These are phyloP conservation scores for Leptosomus discolor DNA, from an alignment of 2,113 vertebrate genomes.

Conservation along the genomic window DNA sequence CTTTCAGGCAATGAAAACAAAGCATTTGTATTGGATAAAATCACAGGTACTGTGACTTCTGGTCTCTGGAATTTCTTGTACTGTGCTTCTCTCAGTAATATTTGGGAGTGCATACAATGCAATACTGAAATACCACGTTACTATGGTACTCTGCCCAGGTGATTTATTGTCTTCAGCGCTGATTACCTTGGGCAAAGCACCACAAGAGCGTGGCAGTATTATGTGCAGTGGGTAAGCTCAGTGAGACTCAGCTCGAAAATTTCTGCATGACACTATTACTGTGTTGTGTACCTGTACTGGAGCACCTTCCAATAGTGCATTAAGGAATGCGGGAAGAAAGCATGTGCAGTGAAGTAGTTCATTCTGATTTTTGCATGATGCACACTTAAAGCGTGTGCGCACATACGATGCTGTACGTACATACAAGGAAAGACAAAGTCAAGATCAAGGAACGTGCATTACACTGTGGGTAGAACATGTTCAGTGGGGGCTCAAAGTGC, in stretches of 20 bases:
- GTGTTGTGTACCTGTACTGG: neutral
- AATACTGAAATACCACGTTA: neutral
- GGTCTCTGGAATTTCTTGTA: neutral
- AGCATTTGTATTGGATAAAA: slow-evolving; percentile 79
- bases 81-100: neutral
- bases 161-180: neutral
- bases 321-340: neutral
- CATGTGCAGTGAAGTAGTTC: neutral
- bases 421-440: neutral
- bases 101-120: neutral
- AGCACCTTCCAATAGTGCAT: neutral
- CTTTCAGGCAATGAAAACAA: slow-evolving; percentile 80
- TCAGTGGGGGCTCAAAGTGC: neutral
- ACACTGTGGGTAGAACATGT: neutral
- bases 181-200: neutral
- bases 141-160: neutral
- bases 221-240: accelerated
- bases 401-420: accelerated
- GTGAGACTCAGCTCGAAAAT: neutral
- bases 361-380: neutral
- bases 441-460: neutral
- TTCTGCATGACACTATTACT: neutral
- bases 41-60: slow-evolving; percentile 78
- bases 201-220: neutral
- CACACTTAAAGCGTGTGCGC: neutral